Evolutionary conservation across 2,888 invertebrate genomes (phyloP).

Genomic region (Luperina testacea): DNA sequence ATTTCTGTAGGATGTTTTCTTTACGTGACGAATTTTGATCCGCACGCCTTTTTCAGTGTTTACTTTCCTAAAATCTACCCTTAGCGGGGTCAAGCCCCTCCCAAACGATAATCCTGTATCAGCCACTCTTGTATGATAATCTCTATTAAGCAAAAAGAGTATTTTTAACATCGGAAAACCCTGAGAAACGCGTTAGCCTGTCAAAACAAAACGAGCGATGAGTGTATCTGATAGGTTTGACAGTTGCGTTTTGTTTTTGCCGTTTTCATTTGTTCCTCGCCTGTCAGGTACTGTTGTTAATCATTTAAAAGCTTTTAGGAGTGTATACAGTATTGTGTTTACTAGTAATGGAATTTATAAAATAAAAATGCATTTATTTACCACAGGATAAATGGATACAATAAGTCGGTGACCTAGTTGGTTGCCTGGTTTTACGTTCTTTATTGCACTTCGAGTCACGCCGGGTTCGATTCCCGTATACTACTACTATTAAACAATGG

Average conservation of each 20-base stretch:
- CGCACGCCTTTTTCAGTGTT: too few species aligned
- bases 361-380: not conserved
- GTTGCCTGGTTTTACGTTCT: not conserved
- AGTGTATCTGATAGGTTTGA: slow-evolving; percentile 2
- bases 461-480: not conserved
- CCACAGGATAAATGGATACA: too few species aligned
- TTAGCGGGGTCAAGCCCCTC: too few species aligned
- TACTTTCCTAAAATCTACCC: too few species aligned
- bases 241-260: slow-evolving; percentile 33
- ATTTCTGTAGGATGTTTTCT: too few species aligned
- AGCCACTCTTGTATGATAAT: not conserved
- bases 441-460: too few species aligned
- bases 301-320: slow-evolving; percentile 14
- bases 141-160: not conserved
- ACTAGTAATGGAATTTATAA: not conserved
- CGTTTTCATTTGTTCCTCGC: slow-evolving; percentile 20
- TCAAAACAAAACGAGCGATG: slow-evolving; percentile 34
- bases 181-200: not conserved
- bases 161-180: not conserved
- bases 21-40: too few species aligned
- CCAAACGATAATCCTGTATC: too few species aligned
- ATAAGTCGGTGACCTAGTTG: not conserved
- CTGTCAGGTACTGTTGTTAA: slow-evolving; percentile 22
- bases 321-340: not conserved
- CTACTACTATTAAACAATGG: not conserved